Evolutionary conservation across 2,113 vertebrate genomes (phyloP), one percentile per base, ranked within the genome.

Genomic region (Oophaga pumilio): DNA sequence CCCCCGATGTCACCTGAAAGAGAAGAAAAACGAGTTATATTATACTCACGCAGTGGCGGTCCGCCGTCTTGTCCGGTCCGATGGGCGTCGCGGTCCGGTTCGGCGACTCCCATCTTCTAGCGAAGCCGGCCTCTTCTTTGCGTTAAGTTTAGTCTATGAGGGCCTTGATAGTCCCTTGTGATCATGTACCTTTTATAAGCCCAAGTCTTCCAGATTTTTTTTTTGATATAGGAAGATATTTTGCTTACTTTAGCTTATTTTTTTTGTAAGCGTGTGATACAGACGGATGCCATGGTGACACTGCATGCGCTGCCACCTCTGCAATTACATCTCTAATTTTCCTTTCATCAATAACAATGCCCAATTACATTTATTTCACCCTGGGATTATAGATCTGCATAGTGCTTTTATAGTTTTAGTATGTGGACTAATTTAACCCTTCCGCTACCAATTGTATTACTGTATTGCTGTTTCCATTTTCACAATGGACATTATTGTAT

Each of bases 241-340:
- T 82, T 22, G 10, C 33, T n/a, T 24, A 82, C 68, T 52, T 66
- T 66, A 33, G 81, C n/a, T 69, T 69, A 50, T n/a, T 66, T 71
- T 56, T 56, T 69, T 71, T 49, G 33, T 43, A 86, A 56, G 88
- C 52, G 89, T 91, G 76, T 93, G 91, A 91, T 91, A 69, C 89
- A 92, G 92, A 69, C 86, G 24, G 90, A 91, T 90, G 91, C 93
- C 93, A 94, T 95, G 94, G 94, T 94, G 94, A 95, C 92, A 0
- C 86, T 91, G 81, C 90, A 92, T 92, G 91, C 89, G 89, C 73
- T 90, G 85, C 59, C 80, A 66, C 57, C 43, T 60, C 17, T 76
- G 71, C 80, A 83, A 88, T 88, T 88, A 88, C 86, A 49, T 53
- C 79, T 66, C 80, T 83, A 66, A 83, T 88, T 76, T 88, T 53